Evolutionary conservation across 2,113 vertebrate species (phyloP).

Genomic region (Pelodiscus sinensis): DNA sequence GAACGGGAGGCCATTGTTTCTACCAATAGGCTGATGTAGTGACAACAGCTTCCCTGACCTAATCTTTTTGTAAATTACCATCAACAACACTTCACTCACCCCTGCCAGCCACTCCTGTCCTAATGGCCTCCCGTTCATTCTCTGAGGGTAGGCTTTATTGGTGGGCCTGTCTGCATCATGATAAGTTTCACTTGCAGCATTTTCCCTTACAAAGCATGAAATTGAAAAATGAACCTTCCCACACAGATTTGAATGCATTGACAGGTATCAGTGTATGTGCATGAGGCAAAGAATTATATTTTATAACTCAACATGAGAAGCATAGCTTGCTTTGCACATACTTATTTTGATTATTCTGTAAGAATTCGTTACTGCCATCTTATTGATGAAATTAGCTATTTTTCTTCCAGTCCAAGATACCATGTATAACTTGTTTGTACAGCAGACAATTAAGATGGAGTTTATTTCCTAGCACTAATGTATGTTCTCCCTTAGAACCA

Average conservation of each 20-base stretch:
- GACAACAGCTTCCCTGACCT: neutral
- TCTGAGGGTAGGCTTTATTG: neutral
- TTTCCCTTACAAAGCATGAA: constrained; percentile 40
- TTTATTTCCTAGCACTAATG: constrained; percentile 72
- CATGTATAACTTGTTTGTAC: constrained; percentile 61
- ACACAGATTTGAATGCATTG: constrained; percentile 61
- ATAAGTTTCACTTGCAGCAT: neutral
- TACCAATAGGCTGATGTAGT: neutral
- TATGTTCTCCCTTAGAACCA: constrained; percentile 58
- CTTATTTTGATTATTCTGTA: constrained; percentile 64
- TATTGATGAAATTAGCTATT: constrained; percentile 72
- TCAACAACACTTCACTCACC: neutral
- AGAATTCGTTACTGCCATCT: constrained; percentile 68
- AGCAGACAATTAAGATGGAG: constrained; percentile 71
- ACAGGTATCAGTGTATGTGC: constrained; percentile 64
- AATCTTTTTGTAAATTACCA: neutral
- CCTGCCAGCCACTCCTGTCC: neutral
- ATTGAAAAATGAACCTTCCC: constrained; percentile 47
- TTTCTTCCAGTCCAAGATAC: constrained; percentile 64
- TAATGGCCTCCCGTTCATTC: neutral
- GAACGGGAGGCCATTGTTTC: neutral
- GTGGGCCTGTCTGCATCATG: constrained; percentile 9
- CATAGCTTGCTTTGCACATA: constrained; percentile 54
- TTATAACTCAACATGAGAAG: constrained; percentile 67
- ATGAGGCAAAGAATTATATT: constrained; percentile 63